Evolutionary conservation across 2,888 invertebrate genomes (phyloP), one percentile per base, ranked within the genome.

Genomic region (Branchinecta sandiegonensis): DNA sequence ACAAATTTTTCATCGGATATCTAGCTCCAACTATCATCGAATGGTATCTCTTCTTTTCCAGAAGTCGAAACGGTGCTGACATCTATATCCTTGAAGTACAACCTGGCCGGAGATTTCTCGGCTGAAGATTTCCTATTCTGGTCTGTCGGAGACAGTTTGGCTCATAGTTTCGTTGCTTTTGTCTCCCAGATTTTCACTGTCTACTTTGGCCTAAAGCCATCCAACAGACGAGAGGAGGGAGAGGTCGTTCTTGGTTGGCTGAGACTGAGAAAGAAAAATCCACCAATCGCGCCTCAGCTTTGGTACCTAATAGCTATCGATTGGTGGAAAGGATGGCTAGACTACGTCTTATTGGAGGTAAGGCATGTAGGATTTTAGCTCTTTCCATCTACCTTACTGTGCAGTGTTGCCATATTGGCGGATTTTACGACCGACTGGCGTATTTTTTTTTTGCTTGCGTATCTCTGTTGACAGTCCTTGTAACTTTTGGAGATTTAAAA

Each of bases 121-220:
- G 83, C 87, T 72, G 91, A 91, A 75, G 92, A 92, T 77, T 93
- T 90, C 78, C 82, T 93, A 73, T 87, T 92, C 74, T 93, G 93
- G 93, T 86, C 88, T 70, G 85, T 89, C 69, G 85, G 86, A 72
- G 84, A 86, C 72, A 79, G 80, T 65, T 78, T 88, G 70, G 83
- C 88, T 68, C 82, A 85, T 69, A 87, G 87, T 1, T 83, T 88
- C 75, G 78, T 88, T 68, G 85, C 67, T 4, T 50, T 69, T 6
- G 13, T 69, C 13, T 64, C n/a, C 13, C 74, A 82, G 82, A 86
- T 92, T 71, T 91, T 92, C 77, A 93, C 93, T 79, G 85, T 94
- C 64, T 89, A 90, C 65, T 82, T 94, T 72, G 93, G 93, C 0
- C 80, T 94, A 66, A 82, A 86, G 75, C 92, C 93, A 13, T 84